Conservation (phyloP, 1,140 invertebrate genomes). For the Monomorium pharaonis region DNA sequence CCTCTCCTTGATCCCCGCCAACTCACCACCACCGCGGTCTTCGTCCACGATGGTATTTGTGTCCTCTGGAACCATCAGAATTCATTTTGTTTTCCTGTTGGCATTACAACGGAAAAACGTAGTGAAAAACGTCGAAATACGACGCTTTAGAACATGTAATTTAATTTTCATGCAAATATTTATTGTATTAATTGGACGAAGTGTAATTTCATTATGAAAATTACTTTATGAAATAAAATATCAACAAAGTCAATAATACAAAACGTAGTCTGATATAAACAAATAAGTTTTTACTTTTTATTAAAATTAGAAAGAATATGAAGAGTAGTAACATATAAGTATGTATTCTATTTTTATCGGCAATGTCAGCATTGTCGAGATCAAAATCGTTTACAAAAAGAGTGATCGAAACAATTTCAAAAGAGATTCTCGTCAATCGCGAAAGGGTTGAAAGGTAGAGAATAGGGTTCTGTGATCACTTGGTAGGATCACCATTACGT, state of each 20-base stretch:
- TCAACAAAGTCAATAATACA: not conserved
- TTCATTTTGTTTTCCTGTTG: slow-evolving; percentile 33
- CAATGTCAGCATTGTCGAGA: not conserved
- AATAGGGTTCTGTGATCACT: slow-evolving; percentile 76
- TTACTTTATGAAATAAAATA: not conserved
- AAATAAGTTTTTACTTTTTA: not conserved
- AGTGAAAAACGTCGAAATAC: not conserved
- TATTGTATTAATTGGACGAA: not conserved
- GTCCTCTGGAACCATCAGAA: slow-evolving; percentile 43
- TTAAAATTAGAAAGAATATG: not conserved
- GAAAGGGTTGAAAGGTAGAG: slow-evolving; percentile 69
- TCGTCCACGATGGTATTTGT: slow-evolving; percentile 56
- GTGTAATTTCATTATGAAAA: not conserved
- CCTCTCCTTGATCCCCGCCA: slow-evolving; percentile 17
- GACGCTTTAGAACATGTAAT: not conserved
- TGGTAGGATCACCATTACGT: slow-evolving; percentile 79
- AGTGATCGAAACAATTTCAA: slow-evolving; percentile 62
- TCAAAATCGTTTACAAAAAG: slow-evolving; percentile 59
- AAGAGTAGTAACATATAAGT: not conserved
- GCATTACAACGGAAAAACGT: not conserved
- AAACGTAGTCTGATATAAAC: not conserved
- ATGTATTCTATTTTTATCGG: no score
- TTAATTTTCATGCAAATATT: slow-evolving; percentile 6
- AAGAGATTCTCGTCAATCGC: slow-evolving; percentile 68
- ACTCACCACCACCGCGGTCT: slow-evolving; percentile 30